Evolutionary conservation across 2,113 vertebrate genomes (phyloP), one percentile per base, ranked within the genome.

Genomic region (Platichthys stellatus): DNA sequence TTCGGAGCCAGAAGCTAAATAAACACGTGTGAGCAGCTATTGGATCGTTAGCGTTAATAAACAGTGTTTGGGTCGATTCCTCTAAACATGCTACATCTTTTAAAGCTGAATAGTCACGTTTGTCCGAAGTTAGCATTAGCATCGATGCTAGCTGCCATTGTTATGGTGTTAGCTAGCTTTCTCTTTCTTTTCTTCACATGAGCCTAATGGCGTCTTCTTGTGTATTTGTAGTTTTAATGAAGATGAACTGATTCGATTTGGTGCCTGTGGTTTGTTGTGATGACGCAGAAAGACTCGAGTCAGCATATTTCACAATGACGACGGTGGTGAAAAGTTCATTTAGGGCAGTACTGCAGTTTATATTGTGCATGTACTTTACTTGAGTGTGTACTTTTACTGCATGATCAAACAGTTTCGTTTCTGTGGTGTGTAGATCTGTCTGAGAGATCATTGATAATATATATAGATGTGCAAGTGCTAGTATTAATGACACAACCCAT

Each of bases 121-220:
- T 43, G 43, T 56, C 18, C 12, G 23, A 71, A 74, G 74, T 77
- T 87, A 90, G 84, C 89, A 54, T 85, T 79, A 80, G 82, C 78
- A 5, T 10, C 2, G 1, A 23, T 51, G 76, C 80, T 82, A 87
- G 63, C 81, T 21, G 8, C 0, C 11, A 17, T 76, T 80, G 80
- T 82, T 78, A 63, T 72, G 71, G 18, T 54, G 20, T n/a, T 54
- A 1, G 51, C 20, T n/a, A 31, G 31, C 31, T 31, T 31, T 31
- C 31, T 7, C 31, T 31, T 5, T 7, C 7, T 47, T 15, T 2
- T 53, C 20, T 9, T n/a, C 2, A 53, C 51, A 54, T 1, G 5
- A 54, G 7, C 20, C 0, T 3, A 3, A 21, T 54, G 51, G 2
- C 14, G 54, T 23, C 0, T 12, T 23, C 21, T 8, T 13, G 5